Base-by-base conservation (phyloP, 1,140 invertebrate genomes). In the Drosophila watanabei region DNA sequence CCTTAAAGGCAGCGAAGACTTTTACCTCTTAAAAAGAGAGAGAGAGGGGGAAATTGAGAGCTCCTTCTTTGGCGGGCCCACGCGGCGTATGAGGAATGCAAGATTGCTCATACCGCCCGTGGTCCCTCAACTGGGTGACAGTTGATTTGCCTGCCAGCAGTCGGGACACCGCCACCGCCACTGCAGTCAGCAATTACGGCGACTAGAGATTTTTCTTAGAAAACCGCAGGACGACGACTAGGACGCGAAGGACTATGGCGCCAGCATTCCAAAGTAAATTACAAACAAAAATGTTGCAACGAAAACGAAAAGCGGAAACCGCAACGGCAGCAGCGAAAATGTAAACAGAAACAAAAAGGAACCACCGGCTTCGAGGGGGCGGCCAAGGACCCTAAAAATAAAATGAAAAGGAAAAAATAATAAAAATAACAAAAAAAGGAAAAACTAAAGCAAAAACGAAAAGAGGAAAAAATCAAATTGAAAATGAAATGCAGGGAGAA, bases 251-350 rank as follows among this genome's bases (percentile, higher is more conserved):
- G 39, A 30, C 64, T 49, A 37, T 35, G 72, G 79, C 79, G 62
- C 58, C 81, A 51, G 80, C 85, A 88, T 88, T 88, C 85, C 85
- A 84, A 89, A 88, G 62, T 89, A 88, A 88, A 88, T 88, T 88
- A 89, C 85, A 84, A 88, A 81, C 85, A 88, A 88, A 88, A 88
- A 88, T 88, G 85, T 89, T 88, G 84, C 83, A 73, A 73, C 70
- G 68, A 73, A 73, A 73, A 73, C 70, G 69, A 72, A 72, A 88
- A 84, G 80, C 85, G 85, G 69, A 89, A 88, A 84, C 85, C 85
- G 60, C 84, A 88, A 83, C 84, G 80, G 80, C 80, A 56, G 18
- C 80, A 82, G 62, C 66, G 59, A 86, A 86, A 86, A 86, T 86
- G 75, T 82, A 83, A 88, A 80, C 84, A 88, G 61, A 68, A 82